Evolutionary conservation across 1,140 invertebrate genomes (phyloP), one percentile per base, ranked within the genome.

Genomic region (Planococcus citri): DNA sequence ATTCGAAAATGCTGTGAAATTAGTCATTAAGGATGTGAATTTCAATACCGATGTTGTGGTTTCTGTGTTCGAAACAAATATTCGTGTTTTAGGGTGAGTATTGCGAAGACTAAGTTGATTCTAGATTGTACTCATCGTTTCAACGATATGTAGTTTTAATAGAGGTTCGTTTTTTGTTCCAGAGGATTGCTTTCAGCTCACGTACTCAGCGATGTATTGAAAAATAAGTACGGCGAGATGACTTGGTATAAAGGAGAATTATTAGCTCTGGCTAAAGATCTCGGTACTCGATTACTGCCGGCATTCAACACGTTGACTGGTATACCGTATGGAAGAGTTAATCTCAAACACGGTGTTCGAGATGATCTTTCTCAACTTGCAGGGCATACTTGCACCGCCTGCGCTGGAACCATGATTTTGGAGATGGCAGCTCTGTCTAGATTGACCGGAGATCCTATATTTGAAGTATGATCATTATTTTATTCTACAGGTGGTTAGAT

Each of bases 291-390:
- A 71, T 83, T 98, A 69, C 78, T 98, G 72, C 95, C 95, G 60
- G 95, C 97, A 12, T 99, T 99, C 78, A 97, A 98, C 79, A 97
- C 96, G 1, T 89, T 91, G 1, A 98, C 95, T n/a, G 95, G 96
- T 20, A 91, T 99, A 74, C 96, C 96, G 22, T 92, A 95, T 81
- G 90, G 95, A 9, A 85, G 91, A 77, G 94, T 97, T 77, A 98
- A 98, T 81, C 81, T 98, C 58, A 87, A 87, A 69, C 84, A 91
- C 78, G 95, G 95, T 24, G 86, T 98, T 78, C 89, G 89, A 79
- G 86, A 84, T 71, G 84, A 86, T 67, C 83, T 85, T 71, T 75
- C 92, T 22, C 86, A 88, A 75, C 84, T 88, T 70, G 88, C 88
- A 0, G 80, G 87, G 60, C 94, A 98, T 80, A 98, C 95, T 0